Conservation (phyloP, 2,113 vertebrate species). For the Calyptommatus sinebrachiatus region DNA sequence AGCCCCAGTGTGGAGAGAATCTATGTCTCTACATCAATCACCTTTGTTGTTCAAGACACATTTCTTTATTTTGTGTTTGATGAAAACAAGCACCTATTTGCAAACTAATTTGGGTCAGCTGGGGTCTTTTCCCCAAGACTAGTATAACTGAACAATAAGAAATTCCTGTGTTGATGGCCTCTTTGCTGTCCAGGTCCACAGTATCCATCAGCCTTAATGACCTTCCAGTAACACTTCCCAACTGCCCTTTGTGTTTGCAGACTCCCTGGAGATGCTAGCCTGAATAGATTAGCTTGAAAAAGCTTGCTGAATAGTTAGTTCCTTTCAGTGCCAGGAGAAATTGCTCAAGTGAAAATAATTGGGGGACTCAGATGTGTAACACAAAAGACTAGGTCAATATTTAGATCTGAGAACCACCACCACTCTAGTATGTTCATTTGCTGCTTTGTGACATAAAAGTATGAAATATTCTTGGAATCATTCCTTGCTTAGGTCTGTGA, state of each 20-base stretch:
- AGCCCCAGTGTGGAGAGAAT: too few species aligned
- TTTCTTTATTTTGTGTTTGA: background rate
- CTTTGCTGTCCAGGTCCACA: background rate
- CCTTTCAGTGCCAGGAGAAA: background rate
- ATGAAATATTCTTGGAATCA: background rate
- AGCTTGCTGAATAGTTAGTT: background rate
- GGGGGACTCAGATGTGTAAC: background rate
- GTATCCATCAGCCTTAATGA: background rate
- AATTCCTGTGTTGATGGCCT: background rate
- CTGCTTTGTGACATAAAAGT: background rate
- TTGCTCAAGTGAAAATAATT: background rate
- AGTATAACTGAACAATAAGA: background rate
- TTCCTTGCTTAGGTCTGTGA: background rate
- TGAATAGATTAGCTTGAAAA: background rate
- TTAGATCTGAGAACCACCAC: background rate
- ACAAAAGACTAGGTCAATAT: background rate
- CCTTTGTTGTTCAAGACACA: background rate
- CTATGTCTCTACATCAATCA: background rate
- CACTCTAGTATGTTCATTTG: background rate
- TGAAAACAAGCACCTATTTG: background rate
- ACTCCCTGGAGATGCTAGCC: background rate
- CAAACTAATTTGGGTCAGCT: background rate
- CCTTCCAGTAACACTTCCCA: conserved; percentile 6
- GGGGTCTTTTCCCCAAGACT: background rate
- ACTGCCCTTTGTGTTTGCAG: background rate